Evolutionary conservation across 1,140 invertebrate genomes (phyloP), one percentile per base, ranked within the genome.

Genomic region (Camponotus floridanus): DNA sequence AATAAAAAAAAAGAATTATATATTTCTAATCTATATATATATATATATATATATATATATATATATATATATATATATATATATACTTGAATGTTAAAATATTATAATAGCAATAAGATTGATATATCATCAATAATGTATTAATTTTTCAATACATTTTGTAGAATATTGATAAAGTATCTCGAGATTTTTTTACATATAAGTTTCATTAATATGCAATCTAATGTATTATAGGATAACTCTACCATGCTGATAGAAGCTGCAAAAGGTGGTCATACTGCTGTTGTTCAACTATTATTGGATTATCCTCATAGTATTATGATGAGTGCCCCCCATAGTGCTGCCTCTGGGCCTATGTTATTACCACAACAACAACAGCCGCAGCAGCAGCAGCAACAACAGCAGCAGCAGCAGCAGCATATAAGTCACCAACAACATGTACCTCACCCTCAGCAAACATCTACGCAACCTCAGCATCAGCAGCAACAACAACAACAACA

Each of bases 181-280:
- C 8, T 71, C 26, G 21, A 33, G 48, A 51, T 55, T 13, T 33
- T 68, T 21, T 33, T 68, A 11, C n/a, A 39, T 57, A 74, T 26
- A 31, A 70, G 0, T 51, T 74, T 2, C 39, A 15, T 39, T 3
- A 3, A 51, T 64, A 21, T 59, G 36, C n/a, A 85, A 62, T 51
- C 15, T 51, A 31, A 68, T 81, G 42, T 59, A 15, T 86, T 94
- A 26, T 91, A 97, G 97, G 99, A 99, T 95, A 99, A 99, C 94
- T 99, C 98, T 61, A 99, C 99, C 48, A 99, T 99, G 98, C 96
- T 99, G 80, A 99, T 99, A 89, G 99, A 99, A 95, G 99, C 99
- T 51, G 98, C 99, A 15, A 99, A 99, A 95, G 98, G 99, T 71
- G 99, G 99, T 0, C 99, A 99, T 94, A 99, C 98, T 0, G 97